These are phyloP conservation scores for Tiaroga cobitis DNA, from an alignment of 2,797 vertebrate genomes.

Conservation along the genomic window DNA sequence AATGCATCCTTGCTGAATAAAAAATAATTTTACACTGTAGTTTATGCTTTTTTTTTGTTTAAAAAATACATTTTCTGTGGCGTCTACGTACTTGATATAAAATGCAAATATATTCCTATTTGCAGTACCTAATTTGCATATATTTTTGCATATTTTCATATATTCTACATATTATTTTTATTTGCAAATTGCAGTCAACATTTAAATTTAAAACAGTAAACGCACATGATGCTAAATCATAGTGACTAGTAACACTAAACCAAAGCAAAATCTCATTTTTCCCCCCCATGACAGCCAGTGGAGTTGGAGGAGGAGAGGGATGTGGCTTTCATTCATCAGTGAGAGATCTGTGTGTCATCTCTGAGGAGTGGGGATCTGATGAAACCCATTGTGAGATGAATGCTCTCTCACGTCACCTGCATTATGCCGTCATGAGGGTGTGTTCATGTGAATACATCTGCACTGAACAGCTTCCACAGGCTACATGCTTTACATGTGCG, in stretches of 20 bases:
- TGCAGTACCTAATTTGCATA: background rate
- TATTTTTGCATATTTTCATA: no score
- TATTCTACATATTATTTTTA: background rate
- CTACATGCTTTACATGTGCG: background rate
- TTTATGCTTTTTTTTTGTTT: no score
- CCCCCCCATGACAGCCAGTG: background rate
- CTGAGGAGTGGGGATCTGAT: background rate
- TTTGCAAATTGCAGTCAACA: background rate
- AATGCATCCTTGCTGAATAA: no score
- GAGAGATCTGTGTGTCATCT: constrained; percentile 25
- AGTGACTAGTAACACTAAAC: background rate
- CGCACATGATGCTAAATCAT: background rate
- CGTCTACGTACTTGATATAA: background rate
- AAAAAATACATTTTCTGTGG: background rate
- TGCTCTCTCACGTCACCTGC: constrained; percentile 14
- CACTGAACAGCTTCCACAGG: background rate
- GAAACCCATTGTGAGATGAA: constrained; percentile 2
- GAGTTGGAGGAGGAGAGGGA: background rate
- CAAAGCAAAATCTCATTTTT: background rate
- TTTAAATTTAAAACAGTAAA: background rate
- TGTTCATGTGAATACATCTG: constrained; percentile 36
- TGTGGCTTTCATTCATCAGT: constrained; percentile 20
- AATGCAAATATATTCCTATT: background rate
- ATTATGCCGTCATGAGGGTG: constrained; percentile 21
- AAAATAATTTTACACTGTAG: no score